Percentiles rank a stretch among this genome's conserved stretches.
phyloP scores from a whole-genome alignment of 2,888 invertebrate species.

The Drosophila ustulata region DNA sequence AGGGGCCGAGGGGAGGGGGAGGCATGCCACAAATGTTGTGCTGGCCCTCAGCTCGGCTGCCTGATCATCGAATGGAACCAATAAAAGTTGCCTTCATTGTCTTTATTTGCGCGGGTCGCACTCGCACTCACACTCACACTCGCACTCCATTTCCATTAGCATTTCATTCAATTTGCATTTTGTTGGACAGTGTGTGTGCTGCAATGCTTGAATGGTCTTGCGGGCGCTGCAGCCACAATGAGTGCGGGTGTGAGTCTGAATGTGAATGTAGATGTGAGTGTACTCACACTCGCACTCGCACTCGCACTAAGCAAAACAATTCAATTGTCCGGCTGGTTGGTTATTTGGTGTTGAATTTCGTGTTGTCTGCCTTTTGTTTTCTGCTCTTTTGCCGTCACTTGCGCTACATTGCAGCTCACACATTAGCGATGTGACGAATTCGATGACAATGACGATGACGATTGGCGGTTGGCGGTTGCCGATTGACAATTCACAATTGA shows the following conservation, averaged over 20 bases:
- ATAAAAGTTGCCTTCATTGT: conserved; percentile 80
- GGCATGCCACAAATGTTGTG: conserved; percentile 8
- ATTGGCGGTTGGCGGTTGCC: conserved; percentile 35
- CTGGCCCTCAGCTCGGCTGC: conserved; percentile 41
- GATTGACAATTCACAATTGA: background rate
- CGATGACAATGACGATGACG: conserved; percentile 38
- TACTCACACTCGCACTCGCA: background rate
- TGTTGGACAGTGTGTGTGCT: conserved; percentile 30
- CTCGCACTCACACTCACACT: conserved; percentile 36
- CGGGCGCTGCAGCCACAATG: conserved; percentile 44
- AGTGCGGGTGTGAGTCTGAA: conserved; percentile 14
- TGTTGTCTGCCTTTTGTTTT: conserved; percentile 29
- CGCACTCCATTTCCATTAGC: conserved; percentile 63
- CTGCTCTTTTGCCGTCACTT: conserved; percentile 59
- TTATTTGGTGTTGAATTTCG: conserved; percentile 58
- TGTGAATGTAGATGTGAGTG: conserved; percentile 1
- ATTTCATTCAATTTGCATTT: conserved; percentile 78
- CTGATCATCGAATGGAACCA: conserved; percentile 84
- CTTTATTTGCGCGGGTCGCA: conserved; percentile 71
- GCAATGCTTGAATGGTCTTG: conserved; percentile 69
- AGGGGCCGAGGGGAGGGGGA: conserved; percentile 3
- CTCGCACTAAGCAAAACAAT: conserved; percentile 59
- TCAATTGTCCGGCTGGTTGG: conserved; percentile 74
- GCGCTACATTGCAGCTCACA: conserved; percentile 83
- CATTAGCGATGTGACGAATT: conserved; percentile 76